A percentile compares a stretch with the other conserved stretches of the same genome.
phyloP scores from a whole-genome alignment of 2,888 invertebrate genomes.

The Imbricaverruca yamaguchii region DNA sequence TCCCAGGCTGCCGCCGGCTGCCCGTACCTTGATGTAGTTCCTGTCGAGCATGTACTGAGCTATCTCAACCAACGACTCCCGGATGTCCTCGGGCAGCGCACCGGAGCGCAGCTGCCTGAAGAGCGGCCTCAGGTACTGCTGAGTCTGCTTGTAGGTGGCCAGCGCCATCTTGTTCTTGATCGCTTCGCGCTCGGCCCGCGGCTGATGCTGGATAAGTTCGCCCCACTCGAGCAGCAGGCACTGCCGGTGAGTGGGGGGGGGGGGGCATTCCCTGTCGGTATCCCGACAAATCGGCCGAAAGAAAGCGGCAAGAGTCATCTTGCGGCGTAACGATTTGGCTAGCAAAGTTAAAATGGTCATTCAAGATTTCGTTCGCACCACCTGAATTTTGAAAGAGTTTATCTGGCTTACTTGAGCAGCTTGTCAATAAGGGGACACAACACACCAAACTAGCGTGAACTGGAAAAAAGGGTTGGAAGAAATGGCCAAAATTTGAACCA shows the following conservation, averaged over 20 bases:
- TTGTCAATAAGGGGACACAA: too few relatives aligned
- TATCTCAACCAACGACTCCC: slow-evolving; percentile 89
- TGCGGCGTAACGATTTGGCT: background rate
- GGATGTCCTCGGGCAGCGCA: slow-evolving; percentile 87
- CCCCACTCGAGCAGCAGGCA: slow-evolving; percentile 88
- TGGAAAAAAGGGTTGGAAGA: too few relatives aligned
- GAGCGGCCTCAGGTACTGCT: slow-evolving; percentile 76
- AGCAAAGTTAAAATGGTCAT: too few relatives aligned
- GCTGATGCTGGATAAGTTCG: slow-evolving; percentile 73
- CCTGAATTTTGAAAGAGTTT: too few relatives aligned
- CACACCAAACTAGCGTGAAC: too few relatives aligned
- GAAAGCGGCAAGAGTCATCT: too few relatives aligned
- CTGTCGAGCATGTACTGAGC: slow-evolving; percentile 76
- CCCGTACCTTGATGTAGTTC: slow-evolving; percentile 74
- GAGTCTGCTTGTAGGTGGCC: slow-evolving; percentile 88
- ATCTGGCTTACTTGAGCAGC: too few relatives aligned
- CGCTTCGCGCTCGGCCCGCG: slow-evolving; percentile 71
- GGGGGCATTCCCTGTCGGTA: too few relatives aligned
- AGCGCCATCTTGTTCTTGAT: slow-evolving; percentile 61
- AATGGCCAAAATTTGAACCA: too few relatives aligned
- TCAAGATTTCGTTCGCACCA: too few relatives aligned
- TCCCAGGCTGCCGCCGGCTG: too few relatives aligned
- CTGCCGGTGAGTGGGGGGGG: slow-evolving; percentile 45
- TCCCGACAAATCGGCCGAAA: too few relatives aligned
- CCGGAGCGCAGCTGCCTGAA: slow-evolving; percentile 80